phyloP scores from a whole-genome alignment of 2,797 vertebrate genomes.

The Lepidocolaptes lacrymiger region DNA sequence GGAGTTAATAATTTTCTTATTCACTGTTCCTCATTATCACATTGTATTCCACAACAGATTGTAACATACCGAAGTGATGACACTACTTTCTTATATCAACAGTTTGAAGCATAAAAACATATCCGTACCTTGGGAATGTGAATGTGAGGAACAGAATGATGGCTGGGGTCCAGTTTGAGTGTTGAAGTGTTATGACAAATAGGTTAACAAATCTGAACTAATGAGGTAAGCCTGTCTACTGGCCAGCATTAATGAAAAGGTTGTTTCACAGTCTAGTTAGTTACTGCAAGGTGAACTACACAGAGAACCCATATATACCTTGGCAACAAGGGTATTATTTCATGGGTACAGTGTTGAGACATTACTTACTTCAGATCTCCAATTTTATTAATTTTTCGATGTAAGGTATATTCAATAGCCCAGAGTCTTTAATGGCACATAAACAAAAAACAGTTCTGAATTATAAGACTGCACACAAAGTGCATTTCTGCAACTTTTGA shows the following conservation, averaged over 20 bases:
- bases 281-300: background rate
- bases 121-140: background rate
- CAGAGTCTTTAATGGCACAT: background rate
- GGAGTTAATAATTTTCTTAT: constrained; percentile 6
- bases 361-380: background rate
- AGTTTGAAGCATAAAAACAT: background rate
- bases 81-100: background rate
- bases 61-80: background rate
- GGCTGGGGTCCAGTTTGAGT: background rate
- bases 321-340: constrained; percentile 37
- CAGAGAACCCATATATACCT: background rate
- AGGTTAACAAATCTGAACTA: constrained; percentile 59
- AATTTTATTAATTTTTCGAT: background rate
- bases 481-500: background rate
- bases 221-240: constrained; percentile 49
- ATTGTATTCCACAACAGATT: background rate
- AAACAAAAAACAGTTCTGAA: background rate
- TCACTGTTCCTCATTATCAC: constrained; percentile 1
- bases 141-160: background rate
- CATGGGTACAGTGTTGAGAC: background rate
- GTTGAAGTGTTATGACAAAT: constrained; percentile 52
- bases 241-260: constrained; percentile 33
- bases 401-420: background rate
- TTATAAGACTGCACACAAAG: background rate
- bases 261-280: constrained; percentile 26